Evolutionary conservation across 2,888 invertebrate genomes (phyloP), one percentile per base, ranked within the genome.

Genomic region (Mythimna vitellina): DNA sequence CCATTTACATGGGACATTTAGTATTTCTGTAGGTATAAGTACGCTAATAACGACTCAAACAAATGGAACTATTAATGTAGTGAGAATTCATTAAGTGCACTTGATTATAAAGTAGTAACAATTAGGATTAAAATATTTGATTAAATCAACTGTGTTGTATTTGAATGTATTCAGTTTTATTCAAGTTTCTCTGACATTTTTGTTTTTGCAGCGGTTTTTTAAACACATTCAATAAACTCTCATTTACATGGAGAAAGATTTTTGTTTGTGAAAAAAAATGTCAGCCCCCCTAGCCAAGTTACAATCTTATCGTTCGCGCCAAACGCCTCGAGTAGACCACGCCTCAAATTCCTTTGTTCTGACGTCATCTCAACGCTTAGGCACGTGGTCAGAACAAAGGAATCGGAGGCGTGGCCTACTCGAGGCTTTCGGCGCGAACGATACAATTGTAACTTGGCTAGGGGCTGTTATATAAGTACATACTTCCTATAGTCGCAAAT

Each of bases 71-170:
- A 90, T 61, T 87, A 83, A 85, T 73, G 92, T 93, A 94, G 94
- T 94, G 93, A 93, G 94, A 93, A 92, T 82, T 93, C 91, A 92
- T 93, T 90, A 95, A 95, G 95, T 95, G 95, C 95, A 95, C 95
- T 95, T 95, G 93, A 91, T 88, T 89, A 86, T 92, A 91, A 92
- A 88, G 88, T 92, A 92, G 90, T 83, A 71, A 78, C 73, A 87
- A 86, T 76, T 88, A 91, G 89, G 83, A 85, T 87, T 73, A 88
- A 87, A 81, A 70, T 84, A 86, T 88, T 85, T 87, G 85, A 89
- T 88, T 84, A 86, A 87, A 87, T 82, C 81, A 80, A 87, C 89
- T 86, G 86, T 78, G 78, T 88, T 88, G 88, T 86, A 86, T 89
- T 91, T 89, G 87, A 87, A 87, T 92, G 92, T 92, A 90, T 89